Base-by-base conservation (phyloP, 2,113 vertebrate genomes). In the Agelaius tricolor region DNA sequence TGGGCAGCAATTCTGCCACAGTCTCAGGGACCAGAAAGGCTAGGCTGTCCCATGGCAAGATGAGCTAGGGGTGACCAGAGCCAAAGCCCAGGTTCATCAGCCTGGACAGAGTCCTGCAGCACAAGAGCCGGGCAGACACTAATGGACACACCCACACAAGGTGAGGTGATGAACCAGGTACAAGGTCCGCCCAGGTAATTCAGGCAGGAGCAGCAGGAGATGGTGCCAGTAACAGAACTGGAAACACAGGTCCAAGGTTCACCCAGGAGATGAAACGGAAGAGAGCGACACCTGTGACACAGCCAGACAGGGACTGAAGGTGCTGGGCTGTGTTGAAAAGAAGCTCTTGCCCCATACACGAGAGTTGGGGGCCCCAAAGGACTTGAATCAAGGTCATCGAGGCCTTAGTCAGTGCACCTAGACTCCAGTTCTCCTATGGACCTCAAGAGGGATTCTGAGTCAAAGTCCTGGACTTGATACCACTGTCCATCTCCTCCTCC, bases 221-320 rank as follows among this genome's bases (percentile, higher is more conserved):
- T 49, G 35, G 26, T 88, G 54, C 37, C 75, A 65, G 62, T 26
- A 73, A 44, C 17, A 86, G 41, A 81, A 90, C 49, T 52, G 67
- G 83, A 73, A 96, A 89, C 84, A 62, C 44, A 57, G 20, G 79
- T 86, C 49, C n/a, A 69, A 92, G n/a, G 83, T 88, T 76, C 71
- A 82, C 23, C 11, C 22, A 61, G 66, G 46, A 94, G 49, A 54
- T 51, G 52, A 44, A 46, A 30, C 39, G 23, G 55, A 37, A 83
- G 52, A 63, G 15, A 43, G 7, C 2, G n/a, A 68, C 21, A 44
- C 26, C 35, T 63, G 14, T 1, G 0, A 35, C 1, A 3, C 22
- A 59, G 13, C 15, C n/a, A 23, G 49, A 46, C 33, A 72, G 33
- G 13, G 33, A 71, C 33, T 39, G 35, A 68, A 75, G 11, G 39